Base-by-base conservation (phyloP, 2,888 invertebrate genomes). In the Cryptosula pallasiana region DNA sequence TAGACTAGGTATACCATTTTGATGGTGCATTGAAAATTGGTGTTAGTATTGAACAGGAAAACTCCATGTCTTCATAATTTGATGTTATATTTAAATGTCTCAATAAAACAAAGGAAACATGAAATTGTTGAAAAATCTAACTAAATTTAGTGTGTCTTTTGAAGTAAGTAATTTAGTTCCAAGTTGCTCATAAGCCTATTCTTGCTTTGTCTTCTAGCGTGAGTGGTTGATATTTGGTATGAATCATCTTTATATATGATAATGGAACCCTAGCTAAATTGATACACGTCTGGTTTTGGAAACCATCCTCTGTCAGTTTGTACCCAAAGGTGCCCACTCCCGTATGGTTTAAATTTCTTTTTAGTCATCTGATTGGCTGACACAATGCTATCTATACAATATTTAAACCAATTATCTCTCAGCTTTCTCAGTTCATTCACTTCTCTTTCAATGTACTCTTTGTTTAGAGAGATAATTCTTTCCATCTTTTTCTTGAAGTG, bases 401-500 rank as follows among this genome's bases (percentile, higher is more conserved):
- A 63, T 32, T 32, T n/a, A 16, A 34, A 29, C 63, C 63, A 63
- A 5, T 63, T 5, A 13, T 25, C 13, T 27, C 63, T 63, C 9
- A 32, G 32, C 13, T 27, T 34, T n/a, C n/a, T 25, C 27, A 63
- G n/a, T 32, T 32, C 32, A 9, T 1, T 34, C 9, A 25, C 27
- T 32, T 63, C 63, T 27, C 32, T 63, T 27, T 32, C 32, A 63
- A 63, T 63, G 34, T 63, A 63, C 9, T 25, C 20, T 32, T 63
- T 63, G 27, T 63, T 63, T 5, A 16, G 29, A 13, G 20, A 27
- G 9, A 63, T 63, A 32, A 34, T 63, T 13, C 13, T 5, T 63
- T 29, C 29, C 27, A 63, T 5, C 32, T 63, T 63, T 32, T 32
- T 63, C 27, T 63, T 63, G 32, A 63, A 63, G 32, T 63, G 63